Conservation (phyloP, 2,113 vertebrate genomes). For the Psilopsiagon aymara region DNA sequence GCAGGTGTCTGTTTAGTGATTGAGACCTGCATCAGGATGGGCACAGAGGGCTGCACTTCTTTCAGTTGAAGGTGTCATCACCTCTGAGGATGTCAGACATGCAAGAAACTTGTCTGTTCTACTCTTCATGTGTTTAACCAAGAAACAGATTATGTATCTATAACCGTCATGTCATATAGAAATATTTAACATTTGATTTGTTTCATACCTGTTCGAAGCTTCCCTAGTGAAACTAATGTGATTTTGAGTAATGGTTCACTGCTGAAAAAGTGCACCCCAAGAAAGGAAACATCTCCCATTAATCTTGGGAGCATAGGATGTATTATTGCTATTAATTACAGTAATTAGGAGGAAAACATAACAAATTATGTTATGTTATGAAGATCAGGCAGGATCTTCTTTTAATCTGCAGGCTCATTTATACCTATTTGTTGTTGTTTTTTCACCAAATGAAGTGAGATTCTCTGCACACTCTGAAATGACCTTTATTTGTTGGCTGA, state of each 20-base stretch:
- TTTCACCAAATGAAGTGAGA: conserved; percentile 4
- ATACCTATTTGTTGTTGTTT: conserved; percentile 20
- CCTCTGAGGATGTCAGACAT: fast-evolving
- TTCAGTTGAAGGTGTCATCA: not conserved
- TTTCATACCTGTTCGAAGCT: not conserved
- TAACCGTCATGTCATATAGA: not conserved
- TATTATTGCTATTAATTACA: conserved; percentile 68
- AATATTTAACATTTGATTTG: not conserved
- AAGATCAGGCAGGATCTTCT: conserved; percentile 64
- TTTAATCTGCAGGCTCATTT: conserved; percentile 55
- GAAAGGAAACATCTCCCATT: conserved; percentile 12
- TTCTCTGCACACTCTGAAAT: not conserved
- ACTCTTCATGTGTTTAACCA: not conserved
- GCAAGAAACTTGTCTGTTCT: not conserved
- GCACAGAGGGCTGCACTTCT: no score
- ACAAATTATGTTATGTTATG: no score
- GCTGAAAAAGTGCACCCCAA: not conserved
- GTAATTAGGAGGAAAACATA: conserved; percentile 71
- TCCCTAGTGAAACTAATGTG: not conserved
- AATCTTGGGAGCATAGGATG: conserved; percentile 1
- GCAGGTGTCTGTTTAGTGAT: fast-evolving
- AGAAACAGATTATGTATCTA: not conserved
- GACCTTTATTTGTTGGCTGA: not conserved
- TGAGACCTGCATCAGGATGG: not conserved
- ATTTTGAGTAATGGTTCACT: not conserved